Evolutionary conservation across 1,140 invertebrate genomes (phyloP).

Genomic region (Camponotus pennsylvanicus): DNA sequence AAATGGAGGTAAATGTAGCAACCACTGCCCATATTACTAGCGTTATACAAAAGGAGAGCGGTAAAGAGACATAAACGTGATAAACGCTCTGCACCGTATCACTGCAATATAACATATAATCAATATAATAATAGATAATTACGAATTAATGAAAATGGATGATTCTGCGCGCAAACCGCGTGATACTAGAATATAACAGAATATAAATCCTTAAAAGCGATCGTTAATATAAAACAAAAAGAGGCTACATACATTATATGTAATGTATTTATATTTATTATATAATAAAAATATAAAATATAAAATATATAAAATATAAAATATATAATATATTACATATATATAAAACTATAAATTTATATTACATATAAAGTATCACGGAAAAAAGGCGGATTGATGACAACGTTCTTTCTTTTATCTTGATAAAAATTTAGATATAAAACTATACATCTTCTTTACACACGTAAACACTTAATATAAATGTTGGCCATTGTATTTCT

Average conservation of each 20-base stretch:
- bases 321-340: too few species aligned
- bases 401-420: neutral
- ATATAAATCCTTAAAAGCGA: neutral
- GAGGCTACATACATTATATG: too few species aligned
- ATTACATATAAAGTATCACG: neutral
- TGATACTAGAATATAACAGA: neutral
- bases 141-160: slow-evolving; percentile 30
- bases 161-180: neutral
- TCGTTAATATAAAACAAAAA: too few species aligned
- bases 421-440: neutral
- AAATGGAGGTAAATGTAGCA: neutral
- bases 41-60: neutral
- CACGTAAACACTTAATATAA: slow-evolving; percentile 16
- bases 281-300: too few species aligned
- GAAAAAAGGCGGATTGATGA: neutral
- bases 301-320: neutral
- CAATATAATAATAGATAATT: slow-evolving; percentile 30
- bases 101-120: neutral
- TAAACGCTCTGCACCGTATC: slow-evolving; percentile 11
- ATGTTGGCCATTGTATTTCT: neutral
- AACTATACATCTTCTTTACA: neutral
- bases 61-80: neutral
- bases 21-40: neutral
- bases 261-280: too few species aligned
- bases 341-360: too few species aligned